These are phyloP conservation scores for Plebejus argus DNA, from an alignment of 2,888 invertebrate species.

Conservation along the genomic window DNA sequence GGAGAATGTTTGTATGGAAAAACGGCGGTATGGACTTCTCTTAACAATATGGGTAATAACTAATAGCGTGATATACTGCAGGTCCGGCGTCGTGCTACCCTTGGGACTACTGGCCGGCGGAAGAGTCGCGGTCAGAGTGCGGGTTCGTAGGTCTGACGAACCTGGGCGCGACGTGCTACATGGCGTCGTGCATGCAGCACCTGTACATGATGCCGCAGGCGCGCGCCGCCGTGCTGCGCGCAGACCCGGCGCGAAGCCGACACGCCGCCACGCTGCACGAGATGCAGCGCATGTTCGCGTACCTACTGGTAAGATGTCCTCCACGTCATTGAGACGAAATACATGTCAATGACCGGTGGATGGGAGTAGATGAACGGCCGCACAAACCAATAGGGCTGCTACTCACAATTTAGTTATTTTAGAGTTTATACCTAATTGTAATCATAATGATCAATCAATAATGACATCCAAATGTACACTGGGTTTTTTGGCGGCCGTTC, in stretches of 20 bases:
- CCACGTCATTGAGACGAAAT: too few species aligned
- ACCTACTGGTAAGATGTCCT: conserved; percentile 79
- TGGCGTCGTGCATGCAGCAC: conserved; percentile 99
- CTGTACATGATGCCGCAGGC: conserved; percentile 98
- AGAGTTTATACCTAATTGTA: not conserved
- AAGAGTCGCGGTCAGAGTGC: conserved; percentile 95
- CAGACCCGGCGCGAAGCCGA: conserved; percentile 87
- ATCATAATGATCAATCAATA: not conserved
- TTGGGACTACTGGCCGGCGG: conserved; percentile 99
- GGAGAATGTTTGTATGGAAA: too few species aligned
- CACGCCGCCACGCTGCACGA: conserved; percentile 92
- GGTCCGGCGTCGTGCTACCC: conserved; percentile 92
- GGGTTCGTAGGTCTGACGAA: conserved; percentile 97
- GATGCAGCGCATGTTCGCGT: conserved; percentile 97
- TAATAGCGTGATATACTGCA: too few species aligned
- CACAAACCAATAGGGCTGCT: too few species aligned
- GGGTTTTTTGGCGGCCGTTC: not conserved
- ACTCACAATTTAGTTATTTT: too few species aligned
- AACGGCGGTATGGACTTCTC: too few species aligned
- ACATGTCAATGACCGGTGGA: too few species aligned
- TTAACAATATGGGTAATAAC: not conserved
- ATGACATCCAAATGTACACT: not conserved
- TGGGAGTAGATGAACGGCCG: too few species aligned
- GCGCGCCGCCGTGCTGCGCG: conserved; percentile 89
- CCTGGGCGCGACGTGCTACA: conserved; percentile 97